Evolutionary conservation across 2,113 vertebrate genomes (phyloP).

Genomic region (Pituophis catenifer): DNA sequence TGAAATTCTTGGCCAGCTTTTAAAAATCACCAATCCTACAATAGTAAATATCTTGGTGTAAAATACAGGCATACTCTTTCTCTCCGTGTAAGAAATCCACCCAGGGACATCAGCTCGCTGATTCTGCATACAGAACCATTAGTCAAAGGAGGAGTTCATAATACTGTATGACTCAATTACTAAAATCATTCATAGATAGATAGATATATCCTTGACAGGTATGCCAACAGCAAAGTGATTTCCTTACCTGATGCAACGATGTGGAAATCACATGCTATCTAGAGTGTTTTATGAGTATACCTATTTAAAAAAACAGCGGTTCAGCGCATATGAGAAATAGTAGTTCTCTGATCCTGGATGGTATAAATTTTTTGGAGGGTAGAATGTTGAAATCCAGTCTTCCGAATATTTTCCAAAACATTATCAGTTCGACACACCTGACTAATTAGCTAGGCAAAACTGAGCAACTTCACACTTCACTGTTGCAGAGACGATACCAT

Average conservation of each 20-base stretch:
- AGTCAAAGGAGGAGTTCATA: background rate
- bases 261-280: background rate
- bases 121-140: background rate
- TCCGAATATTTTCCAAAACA: background rate
- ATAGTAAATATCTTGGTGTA: background rate
- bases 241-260: background rate
- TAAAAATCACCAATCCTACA: background rate
- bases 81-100: background rate
- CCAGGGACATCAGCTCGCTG: background rate
- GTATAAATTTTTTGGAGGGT: background rate
- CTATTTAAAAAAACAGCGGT: background rate
- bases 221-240: background rate
- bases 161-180: background rate
- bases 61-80: background rate
- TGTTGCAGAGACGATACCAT: background rate
- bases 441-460: background rate
- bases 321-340: background rate
- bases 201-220: background rate
- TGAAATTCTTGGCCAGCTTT: background rate
- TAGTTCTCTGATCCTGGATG: background rate
- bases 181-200: background rate
- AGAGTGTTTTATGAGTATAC: background rate
- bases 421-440: background rate
- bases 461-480: background rate
- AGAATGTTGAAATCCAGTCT: background rate